Evolutionary conservation across 1,140 invertebrate species (phyloP).

Genomic region (Drosophila nikananu): DNA sequence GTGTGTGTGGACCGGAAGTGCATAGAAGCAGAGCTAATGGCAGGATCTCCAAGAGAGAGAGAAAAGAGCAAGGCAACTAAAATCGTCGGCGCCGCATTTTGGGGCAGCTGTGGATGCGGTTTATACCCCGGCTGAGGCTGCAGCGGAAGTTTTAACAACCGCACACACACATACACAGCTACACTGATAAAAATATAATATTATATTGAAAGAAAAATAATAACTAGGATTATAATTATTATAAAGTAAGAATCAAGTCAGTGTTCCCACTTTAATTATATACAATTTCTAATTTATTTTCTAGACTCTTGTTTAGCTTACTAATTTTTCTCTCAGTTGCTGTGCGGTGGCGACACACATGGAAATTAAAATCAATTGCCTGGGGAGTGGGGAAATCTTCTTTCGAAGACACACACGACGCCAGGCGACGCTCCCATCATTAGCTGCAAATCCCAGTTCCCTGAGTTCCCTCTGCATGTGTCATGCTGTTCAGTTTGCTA

Average conservation of each 20-base stretch:
- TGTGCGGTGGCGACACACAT: slow-evolving; percentile 25
- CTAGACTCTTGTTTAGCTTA: too few relatives aligned
- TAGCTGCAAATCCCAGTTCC: slow-evolving; percentile 33
- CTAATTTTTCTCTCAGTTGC: not conserved
- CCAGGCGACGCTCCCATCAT: slow-evolving; percentile 24
- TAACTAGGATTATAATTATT: too few relatives aligned
- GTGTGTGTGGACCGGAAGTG: slow-evolving; percentile 56
- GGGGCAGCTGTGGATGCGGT: slow-evolving; percentile 68
- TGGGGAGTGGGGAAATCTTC: slow-evolving; percentile 36
- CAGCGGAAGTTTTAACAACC: slow-evolving; percentile 72
- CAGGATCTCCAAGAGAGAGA: slow-evolving; percentile 5
- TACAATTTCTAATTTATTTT: not conserved
- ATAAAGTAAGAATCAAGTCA: too few relatives aligned
- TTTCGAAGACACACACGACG: slow-evolving; percentile 46
- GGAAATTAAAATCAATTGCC: slow-evolving; percentile 54
- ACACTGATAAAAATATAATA: not conserved
- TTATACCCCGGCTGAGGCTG: slow-evolving; percentile 55
- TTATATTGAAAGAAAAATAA: not conserved
- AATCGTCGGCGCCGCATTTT: slow-evolving; percentile 55
- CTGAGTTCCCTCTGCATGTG: slow-evolving; percentile 37
- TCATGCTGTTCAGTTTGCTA: slow-evolving; percentile 62
- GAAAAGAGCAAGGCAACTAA: not conserved
- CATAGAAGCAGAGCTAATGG: slow-evolving; percentile 59
- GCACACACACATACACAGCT: slow-evolving; percentile 27
- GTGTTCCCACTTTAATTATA: not conserved